Percentiles rank a stretch among this genome's conserved stretches.
phyloP scores from a whole-genome alignment of 2,888 invertebrate species.

The Nomada ruficornis region DNA sequence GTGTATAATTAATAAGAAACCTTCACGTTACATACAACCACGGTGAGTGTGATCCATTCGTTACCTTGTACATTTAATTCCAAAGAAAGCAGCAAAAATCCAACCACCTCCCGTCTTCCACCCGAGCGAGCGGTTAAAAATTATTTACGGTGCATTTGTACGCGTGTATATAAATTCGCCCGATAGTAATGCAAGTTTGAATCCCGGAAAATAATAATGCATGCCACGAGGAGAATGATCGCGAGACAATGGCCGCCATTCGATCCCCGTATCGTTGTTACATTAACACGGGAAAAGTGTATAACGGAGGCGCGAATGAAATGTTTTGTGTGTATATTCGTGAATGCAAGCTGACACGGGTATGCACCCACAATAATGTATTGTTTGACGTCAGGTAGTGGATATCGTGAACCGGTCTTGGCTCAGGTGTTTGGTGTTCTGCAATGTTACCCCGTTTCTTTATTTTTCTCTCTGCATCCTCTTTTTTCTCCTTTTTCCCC shows the following conservation, averaged over 20 bases:
- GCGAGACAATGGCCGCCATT: constrained; percentile 38
- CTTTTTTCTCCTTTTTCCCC: neutral
- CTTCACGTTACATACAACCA: neutral
- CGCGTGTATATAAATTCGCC: neutral
- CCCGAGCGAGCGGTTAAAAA: neutral
- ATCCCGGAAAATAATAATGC: neutral
- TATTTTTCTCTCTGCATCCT: neutral
- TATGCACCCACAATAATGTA: constrained; percentile 66
- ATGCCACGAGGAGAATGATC: constrained; percentile 9
- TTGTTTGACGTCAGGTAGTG: constrained; percentile 67
- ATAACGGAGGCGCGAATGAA: constrained; percentile 28
- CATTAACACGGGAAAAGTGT: constrained; percentile 28
- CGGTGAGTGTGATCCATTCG: constrained; percentile 22
- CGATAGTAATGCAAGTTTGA: neutral
- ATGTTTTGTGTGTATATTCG: constrained; percentile 28
- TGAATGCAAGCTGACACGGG: constrained; percentile 46
- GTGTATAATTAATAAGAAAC: neutral
- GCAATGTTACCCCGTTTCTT: constrained; percentile 32
- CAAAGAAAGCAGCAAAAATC: neutral
- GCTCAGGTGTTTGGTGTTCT: constrained; percentile 57
- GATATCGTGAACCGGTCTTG: constrained; percentile 54
- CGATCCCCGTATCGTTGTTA: constrained; percentile 40
- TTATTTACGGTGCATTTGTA: too few species aligned
- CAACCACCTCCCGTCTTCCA: neutral
- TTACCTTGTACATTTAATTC: neutral